Evolutionary conservation across 2,888 invertebrate genomes (phyloP), one percentile per base, ranked within the genome.

Genomic region (Torymus texanus): DNA sequence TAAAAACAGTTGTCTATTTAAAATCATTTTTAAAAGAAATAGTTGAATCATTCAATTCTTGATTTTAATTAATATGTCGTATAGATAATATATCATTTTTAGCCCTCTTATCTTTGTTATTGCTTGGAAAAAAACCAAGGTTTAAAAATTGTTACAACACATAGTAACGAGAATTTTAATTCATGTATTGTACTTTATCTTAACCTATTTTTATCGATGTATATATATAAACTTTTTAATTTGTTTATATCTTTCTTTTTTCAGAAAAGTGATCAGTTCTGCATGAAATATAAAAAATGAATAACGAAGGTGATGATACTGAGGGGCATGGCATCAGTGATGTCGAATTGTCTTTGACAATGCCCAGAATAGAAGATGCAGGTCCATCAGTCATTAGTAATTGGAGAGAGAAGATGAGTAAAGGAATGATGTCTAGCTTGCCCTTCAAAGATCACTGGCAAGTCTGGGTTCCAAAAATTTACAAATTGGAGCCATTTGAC

Each of bases 381-480:
- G 83, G 81, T 71, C 87, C 88, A 80, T 88, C 89, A 51, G 24
- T 62, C 21, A 91, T 92, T 8, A 86, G 89, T 24, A 87, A 89
- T 84, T 95, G 95, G 95, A 91, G 92, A 85, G 93, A 93, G 86
- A 92, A 94, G 90, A 92, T 92, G 86, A 92, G 92, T 80, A 92
- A 93, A 51, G 91, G 91, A 10, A 90, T 92, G 29, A 90, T 95
- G n/a, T 91, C 93, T 0, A 91, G 92, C 12, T 89, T 92, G 2
- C 92, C 94, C 87, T 95, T 95, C 85, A 93, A 93, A 85, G 93
- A 94, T 82, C 93, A 95, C 85, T 95, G 95, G 95, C 91, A 94
- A 70, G 91, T 93, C 68, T 94, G 93, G 88, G 95, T 95, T 65
- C 95, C 95, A 21, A 92, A 93, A 88, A 93, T 95, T 84, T 95